Evolutionary conservation across 2,888 invertebrate genomes (phyloP).

Genomic region (Cryptophagus acutangulus): DNA sequence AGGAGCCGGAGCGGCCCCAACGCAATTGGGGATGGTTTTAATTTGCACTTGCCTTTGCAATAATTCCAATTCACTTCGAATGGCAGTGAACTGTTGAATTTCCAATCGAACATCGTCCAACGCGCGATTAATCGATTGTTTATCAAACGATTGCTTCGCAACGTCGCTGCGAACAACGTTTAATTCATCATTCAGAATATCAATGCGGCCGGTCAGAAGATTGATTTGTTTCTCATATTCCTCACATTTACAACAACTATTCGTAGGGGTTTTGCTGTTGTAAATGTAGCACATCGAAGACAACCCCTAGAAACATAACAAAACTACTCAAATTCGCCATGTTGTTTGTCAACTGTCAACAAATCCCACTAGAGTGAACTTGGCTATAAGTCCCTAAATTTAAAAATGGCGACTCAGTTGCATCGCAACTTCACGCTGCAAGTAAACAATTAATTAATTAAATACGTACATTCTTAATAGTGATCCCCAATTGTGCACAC

Average conservation of each 20-base stretch:
- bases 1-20: constrained; percentile 3
- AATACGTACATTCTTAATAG: constrained; percentile 35
- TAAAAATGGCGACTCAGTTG: too few species aligned
- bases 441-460: neutral
- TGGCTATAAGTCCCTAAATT: too few species aligned
- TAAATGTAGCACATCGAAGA: too few species aligned
- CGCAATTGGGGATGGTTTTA: too few species aligned
- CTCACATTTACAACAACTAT: constrained; percentile 25
- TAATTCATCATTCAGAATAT: constrained; percentile 25
- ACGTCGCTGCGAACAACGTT: constrained; percentile 25
- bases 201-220: constrained; percentile 23
- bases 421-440: constrained; percentile 13
- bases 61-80: constrained; percentile 23
- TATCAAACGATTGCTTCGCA: constrained; percentile 20
- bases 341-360: too few species aligned
- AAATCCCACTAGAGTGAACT: too few species aligned
- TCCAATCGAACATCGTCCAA: constrained; percentile 18
- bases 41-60: constrained; percentile 24
- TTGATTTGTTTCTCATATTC: constrained; percentile 26
- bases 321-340: too few species aligned
- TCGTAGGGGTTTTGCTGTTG: constrained; percentile 18
- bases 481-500: constrained; percentile 33
- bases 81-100: constrained; percentile 18
- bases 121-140: constrained; percentile 12
- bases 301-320: too few species aligned